These are phyloP conservation scores for Chinchilla lanigera DNA, from an alignment of 2,113 vertebrate species.

Conservation along the genomic window DNA sequence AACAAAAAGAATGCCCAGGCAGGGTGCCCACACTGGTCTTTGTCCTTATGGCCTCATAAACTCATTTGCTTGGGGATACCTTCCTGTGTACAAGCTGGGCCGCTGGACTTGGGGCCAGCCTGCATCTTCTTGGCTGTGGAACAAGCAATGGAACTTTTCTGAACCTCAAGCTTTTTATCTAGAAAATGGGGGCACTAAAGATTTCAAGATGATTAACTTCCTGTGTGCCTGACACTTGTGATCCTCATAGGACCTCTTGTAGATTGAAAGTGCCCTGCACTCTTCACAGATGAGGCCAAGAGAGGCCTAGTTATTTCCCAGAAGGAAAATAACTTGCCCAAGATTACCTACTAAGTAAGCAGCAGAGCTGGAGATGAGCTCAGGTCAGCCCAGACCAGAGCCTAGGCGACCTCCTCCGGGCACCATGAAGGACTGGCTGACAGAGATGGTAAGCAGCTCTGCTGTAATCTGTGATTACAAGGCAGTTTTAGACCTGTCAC, in stretches of 20 bases:
- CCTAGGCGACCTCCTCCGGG: background rate
- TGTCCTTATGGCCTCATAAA: background rate
- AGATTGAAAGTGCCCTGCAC: background rate
- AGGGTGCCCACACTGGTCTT: background rate
- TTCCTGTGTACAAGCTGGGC: background rate
- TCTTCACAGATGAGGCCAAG: conserved; percentile 8
- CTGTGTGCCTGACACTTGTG: background rate
- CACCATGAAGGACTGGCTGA: background rate
- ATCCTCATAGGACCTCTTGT: background rate
- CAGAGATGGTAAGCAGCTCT: background rate
- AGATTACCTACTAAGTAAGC: background rate
- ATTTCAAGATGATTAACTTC: background rate
- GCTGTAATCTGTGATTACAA: background rate
- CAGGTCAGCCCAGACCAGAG: background rate
- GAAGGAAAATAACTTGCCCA: background rate
- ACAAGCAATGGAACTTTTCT: background rate
- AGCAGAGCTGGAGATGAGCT: background rate
- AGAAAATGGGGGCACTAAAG: background rate
- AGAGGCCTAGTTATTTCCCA: background rate
- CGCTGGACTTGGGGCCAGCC: background rate
- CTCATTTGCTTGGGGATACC: background rate
- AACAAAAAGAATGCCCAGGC: background rate
- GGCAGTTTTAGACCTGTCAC: background rate
- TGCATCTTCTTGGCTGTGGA: background rate
- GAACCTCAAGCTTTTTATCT: conserved; percentile 32